phyloP scores from a whole-genome alignment of 2,113 vertebrate species.

The Menidia beryllina region DNA sequence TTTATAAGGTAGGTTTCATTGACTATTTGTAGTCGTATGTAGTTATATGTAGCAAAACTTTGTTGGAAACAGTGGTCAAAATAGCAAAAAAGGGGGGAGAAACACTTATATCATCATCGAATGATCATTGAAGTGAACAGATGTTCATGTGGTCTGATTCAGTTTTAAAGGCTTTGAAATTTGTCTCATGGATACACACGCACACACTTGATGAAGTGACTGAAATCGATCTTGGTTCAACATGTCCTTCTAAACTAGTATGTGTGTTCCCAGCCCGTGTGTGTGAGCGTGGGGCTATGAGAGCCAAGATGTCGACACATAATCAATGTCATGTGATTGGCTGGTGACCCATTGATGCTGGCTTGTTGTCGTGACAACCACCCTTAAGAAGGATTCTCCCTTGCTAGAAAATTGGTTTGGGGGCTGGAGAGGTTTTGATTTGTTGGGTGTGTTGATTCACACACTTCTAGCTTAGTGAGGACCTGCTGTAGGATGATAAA shows the following conservation, averaged over 20 bases:
- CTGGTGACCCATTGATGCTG: conserved; percentile 19
- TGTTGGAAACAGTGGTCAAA: too few species aligned
- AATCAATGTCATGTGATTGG: conserved; percentile 54
- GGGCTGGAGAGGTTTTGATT: conserved; percentile 11
- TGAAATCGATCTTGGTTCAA: conserved; percentile 8
- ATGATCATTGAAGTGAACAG: not conserved
- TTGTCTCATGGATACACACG: not conserved
- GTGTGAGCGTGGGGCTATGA: not conserved
- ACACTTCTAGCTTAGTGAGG: not conserved
- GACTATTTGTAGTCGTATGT: too few species aligned
- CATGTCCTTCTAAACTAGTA: not conserved
- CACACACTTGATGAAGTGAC: conserved; percentile 8
- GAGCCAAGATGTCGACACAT: conserved; percentile 29
- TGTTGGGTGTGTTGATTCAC: not conserved
- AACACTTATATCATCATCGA: too few species aligned
- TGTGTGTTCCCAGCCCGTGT: not conserved
- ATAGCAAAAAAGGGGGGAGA: too few species aligned
- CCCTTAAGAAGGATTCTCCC: conserved; percentile 4
- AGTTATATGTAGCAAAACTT: too few species aligned
- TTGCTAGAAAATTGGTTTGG: conserved; percentile 23
- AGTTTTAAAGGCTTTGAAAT: not conserved
- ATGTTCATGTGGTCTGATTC: not conserved
- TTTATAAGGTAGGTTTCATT: too few species aligned
- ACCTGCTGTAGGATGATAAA: not conserved
- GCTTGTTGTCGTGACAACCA: conserved; percentile 33